phyloP scores from a whole-genome alignment of 2,888 invertebrate species.

The Brachypterus glaber region DNA sequence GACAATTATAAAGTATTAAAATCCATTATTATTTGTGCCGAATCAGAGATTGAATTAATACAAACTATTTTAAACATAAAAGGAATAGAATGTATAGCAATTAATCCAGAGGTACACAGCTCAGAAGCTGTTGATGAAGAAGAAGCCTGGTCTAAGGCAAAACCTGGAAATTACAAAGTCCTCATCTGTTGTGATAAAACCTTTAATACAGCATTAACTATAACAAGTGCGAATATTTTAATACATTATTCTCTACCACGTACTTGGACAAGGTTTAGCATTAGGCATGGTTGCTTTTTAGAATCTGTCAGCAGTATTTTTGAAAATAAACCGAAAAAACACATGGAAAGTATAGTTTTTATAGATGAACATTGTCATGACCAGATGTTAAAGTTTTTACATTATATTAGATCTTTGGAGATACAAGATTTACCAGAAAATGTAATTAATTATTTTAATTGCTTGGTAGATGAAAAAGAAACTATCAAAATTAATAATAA shows the following conservation, averaged over 20 bases:
- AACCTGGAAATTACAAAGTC: constrained; percentile 36
- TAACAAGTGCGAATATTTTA: constrained; percentile 56
- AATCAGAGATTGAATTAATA: constrained; percentile 46
- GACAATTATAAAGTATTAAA: constrained; percentile 42
- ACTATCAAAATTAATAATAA: constrained; percentile 40
- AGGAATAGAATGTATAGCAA: constrained; percentile 21
- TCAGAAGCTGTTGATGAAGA: too few species aligned
- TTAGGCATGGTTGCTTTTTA: constrained; percentile 57
- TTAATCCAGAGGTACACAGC: constrained; percentile 33
- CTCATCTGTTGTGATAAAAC: constrained; percentile 62
- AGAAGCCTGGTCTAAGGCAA: constrained; percentile 32
- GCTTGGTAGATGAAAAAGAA: constrained; percentile 36
- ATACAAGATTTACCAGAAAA: constrained; percentile 5
- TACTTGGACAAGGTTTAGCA: constrained; percentile 57
- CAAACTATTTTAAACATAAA: constrained; percentile 23
- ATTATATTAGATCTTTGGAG: constrained; percentile 18
- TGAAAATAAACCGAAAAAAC: too few species aligned
- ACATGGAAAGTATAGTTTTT: constrained; percentile 24
- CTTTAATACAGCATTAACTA: constrained; percentile 48
- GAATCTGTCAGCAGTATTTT: constrained; percentile 44
- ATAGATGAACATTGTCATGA: constrained; percentile 38
- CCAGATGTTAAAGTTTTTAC: constrained; percentile 36
- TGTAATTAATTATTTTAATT: too few species aligned
- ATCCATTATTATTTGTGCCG: constrained; percentile 55
- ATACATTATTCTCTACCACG: constrained; percentile 63